These are phyloP conservation scores for Heliconius ismenius DNA, from an alignment of 2,888 invertebrate genomes.

Conservation along the genomic window DNA sequence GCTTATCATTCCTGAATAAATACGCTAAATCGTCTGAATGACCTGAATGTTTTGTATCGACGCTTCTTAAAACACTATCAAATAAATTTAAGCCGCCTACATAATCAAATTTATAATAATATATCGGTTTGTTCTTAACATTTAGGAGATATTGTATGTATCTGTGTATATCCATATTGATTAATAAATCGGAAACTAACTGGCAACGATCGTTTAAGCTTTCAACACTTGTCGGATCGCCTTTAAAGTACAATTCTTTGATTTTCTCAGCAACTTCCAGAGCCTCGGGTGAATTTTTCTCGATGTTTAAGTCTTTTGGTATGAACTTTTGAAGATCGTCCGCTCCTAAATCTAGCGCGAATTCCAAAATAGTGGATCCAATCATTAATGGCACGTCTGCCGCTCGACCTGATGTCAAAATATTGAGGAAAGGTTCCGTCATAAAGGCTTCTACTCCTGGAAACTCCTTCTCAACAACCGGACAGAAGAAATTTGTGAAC, in stretches of 20 bases:
- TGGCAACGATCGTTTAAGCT: constrained; percentile 60
- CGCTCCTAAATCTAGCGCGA: constrained; percentile 50
- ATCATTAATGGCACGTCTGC: constrained; percentile 70
- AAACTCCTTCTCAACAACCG: constrained; percentile 72
- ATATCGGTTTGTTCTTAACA: constrained; percentile 65
- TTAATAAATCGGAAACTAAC: constrained; percentile 60
- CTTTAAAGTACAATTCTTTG: constrained; percentile 65
- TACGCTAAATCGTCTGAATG: constrained; percentile 72
- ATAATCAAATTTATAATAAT: constrained; percentile 72
- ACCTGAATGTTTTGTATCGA: constrained; percentile 57
- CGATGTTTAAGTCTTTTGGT: constrained; percentile 62
- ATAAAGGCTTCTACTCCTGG: constrained; percentile 64
- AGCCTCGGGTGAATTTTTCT: constrained; percentile 59
- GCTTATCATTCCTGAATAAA: constrained; percentile 64
- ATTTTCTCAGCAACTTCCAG: constrained; percentile 60
- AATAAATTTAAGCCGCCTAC: constrained; percentile 65
- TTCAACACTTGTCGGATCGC: constrained; percentile 54
- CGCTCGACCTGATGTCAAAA: constrained; percentile 67
- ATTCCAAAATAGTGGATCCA: constrained; percentile 63
- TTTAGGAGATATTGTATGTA: constrained; percentile 66
- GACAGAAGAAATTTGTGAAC: constrained; percentile 48
- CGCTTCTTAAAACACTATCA: constrained; percentile 48
- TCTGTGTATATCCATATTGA: constrained; percentile 65
- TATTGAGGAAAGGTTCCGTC: constrained; percentile 63
- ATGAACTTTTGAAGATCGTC: constrained; percentile 67